phyloP scores from a whole-genome alignment of 1,140 invertebrate genomes.

The Aricia agestis region DNA sequence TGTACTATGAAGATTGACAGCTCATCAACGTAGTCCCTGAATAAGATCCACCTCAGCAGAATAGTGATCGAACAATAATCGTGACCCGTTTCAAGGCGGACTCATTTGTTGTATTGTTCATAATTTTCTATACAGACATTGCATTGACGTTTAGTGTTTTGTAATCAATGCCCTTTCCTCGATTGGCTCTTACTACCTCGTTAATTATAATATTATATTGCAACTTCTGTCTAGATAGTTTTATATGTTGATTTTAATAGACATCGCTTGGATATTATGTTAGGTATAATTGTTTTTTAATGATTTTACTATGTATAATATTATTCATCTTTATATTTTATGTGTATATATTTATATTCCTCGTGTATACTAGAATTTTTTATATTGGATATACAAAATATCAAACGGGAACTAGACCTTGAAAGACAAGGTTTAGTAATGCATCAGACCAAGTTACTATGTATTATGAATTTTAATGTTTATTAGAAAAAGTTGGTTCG shows the following conservation, averaged over 20 bases:
- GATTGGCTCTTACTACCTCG: background rate
- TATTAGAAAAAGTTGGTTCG: too few relatives aligned
- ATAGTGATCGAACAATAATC: background rate
- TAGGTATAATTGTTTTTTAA: too few relatives aligned
- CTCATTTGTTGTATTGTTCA: slow-evolving; percentile 5
- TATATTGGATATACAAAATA: too few relatives aligned
- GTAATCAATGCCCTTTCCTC: background rate
- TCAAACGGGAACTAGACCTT: too few relatives aligned
- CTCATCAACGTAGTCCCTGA: background rate
- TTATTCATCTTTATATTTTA: too few relatives aligned
- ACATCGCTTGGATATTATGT: background rate
- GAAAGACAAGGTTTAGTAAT: too few relatives aligned
- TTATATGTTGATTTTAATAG: background rate
- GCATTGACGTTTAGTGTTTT: background rate
- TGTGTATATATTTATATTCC: too few relatives aligned
- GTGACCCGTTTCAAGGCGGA: background rate
- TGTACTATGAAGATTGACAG: background rate
- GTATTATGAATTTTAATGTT: too few relatives aligned
- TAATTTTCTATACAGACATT: background rate
- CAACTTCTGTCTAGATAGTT: background rate
- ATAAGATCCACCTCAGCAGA: background rate
- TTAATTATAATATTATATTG: background rate
- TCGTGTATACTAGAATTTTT: too few relatives aligned
- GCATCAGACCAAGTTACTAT: too few relatives aligned
- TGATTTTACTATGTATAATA: too few relatives aligned